A percentile compares a stretch with the other conserved stretches of the same genome.
These are phyloP conservation scores for Pseudoips prasinana DNA, from an alignment of 2,888 invertebrate genomes.

Conservation along the genomic window DNA sequence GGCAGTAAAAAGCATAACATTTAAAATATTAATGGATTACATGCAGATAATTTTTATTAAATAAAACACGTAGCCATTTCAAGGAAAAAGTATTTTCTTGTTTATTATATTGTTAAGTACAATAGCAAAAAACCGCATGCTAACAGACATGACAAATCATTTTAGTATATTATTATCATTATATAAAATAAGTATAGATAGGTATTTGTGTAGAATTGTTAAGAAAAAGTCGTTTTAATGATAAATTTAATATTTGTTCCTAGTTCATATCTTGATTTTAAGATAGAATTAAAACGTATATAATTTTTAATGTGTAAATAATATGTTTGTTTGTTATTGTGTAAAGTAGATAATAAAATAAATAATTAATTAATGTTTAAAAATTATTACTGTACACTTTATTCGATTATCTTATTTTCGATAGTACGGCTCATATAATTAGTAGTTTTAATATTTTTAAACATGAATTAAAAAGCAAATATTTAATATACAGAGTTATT, in stretches of 20 bases:
- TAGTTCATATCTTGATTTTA: constrained; percentile 46
- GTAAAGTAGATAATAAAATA: constrained; percentile 33
- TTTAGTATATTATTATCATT: constrained; percentile 19
- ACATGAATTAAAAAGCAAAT: constrained; percentile 11
- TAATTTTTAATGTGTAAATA: constrained; percentile 36
- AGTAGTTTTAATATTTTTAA: constrained; percentile 20
- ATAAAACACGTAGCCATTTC: too few species aligned
- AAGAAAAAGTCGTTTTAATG: constrained; percentile 31
- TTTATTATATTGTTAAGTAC: constrained; percentile 15
- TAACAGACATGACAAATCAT: constrained; percentile 35
- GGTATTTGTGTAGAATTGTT: constrained; percentile 26
- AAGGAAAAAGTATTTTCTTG: constrained; percentile 6
- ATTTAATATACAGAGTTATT: constrained; percentile 14
- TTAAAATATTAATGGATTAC: too few species aligned
- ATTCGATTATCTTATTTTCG: constrained; percentile 4
- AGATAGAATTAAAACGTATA: constrained; percentile 43
- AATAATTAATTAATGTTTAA: constrained; percentile 24
- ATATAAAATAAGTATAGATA: constrained; percentile 13
- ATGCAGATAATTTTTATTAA: too few species aligned
- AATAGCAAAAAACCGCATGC: constrained; percentile 12
- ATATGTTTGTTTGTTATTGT: constrained; percentile 34
- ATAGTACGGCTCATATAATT: constrained; percentile 1
- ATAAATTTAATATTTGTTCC: constrained; percentile 50
- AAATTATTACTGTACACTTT: constrained; percentile 18
- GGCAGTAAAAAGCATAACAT: too few species aligned